These are phyloP conservation scores for Bos javanicus DNA, from an alignment of 2,113 vertebrate genomes.

Conservation along the genomic window DNA sequence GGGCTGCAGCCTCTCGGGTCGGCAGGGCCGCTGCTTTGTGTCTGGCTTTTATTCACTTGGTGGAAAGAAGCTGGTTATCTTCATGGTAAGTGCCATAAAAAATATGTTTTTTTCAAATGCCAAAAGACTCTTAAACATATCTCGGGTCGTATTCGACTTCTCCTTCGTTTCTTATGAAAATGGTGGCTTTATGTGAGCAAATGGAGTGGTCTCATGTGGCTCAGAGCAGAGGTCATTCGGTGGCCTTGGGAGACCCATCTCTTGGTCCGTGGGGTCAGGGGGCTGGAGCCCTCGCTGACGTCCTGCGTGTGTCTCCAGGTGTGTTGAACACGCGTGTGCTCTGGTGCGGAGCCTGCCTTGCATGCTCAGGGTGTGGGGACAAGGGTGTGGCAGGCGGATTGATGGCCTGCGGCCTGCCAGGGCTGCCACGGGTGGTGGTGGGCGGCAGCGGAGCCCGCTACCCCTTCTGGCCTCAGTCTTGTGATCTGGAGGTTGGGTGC, in stretches of 20 bases:
- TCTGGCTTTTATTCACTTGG: not conserved
- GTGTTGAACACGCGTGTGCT: rapidly evolving
- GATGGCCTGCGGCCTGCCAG: not conserved
- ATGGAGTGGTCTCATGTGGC: not conserved
- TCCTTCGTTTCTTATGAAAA: not conserved
- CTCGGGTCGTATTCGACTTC: not conserved
- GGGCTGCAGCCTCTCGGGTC: not conserved
- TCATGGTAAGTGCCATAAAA: not conserved
- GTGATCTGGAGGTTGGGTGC: not conserved
- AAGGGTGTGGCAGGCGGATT: rapidly evolving
- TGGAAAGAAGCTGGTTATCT: not conserved
- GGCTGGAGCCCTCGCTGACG: not conserved
- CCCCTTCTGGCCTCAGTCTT: not conserved
- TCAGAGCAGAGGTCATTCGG: rapidly evolving
- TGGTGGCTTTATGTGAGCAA: not conserved
- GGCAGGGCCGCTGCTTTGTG: not conserved
- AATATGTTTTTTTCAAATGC: not conserved
- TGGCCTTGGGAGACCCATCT: rapidly evolving
- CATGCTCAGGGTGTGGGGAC: rapidly evolving
- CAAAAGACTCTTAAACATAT: not conserved
- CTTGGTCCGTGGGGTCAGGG: not conserved
- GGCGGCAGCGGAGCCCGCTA: not conserved
- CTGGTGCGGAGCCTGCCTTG: rapidly evolving
- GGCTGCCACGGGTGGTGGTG: rapidly evolving
- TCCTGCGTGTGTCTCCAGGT: not conserved